Evolutionary conservation across 2,113 vertebrate species (phyloP).

Genomic region (Smithornis capensis): DNA sequence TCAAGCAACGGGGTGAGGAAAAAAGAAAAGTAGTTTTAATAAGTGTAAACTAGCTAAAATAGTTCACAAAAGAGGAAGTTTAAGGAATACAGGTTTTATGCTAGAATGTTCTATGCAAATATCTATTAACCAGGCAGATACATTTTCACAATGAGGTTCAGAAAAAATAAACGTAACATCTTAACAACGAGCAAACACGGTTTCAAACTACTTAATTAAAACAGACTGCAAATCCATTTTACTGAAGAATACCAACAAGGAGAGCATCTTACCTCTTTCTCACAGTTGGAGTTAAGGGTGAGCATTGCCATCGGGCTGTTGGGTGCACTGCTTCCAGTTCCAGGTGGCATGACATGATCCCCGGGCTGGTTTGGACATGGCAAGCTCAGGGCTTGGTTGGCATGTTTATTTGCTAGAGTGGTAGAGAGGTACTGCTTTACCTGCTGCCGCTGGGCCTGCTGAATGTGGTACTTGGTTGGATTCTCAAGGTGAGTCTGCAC

Average conservation of each 20-base stretch:
- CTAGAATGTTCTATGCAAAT: neutral
- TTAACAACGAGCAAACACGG: neutral
- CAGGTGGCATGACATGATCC: slow-evolving; percentile 93
- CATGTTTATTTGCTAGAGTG: slow-evolving; percentile 90
- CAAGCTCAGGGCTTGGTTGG: slow-evolving; percentile 91
- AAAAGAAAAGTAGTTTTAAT: neutral
- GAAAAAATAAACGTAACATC: neutral
- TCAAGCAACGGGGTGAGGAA: neutral
- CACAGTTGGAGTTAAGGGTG: slow-evolving; percentile 90
- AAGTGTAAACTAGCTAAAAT: neutral
- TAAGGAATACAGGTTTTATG: neutral
- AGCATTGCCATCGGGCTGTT: slow-evolving; percentile 99
- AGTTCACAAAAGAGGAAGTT: neutral
- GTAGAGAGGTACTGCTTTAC: slow-evolving; percentile 97
- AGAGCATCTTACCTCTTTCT: slow-evolving; percentile 81
- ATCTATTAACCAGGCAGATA: neutral
- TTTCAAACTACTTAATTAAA: neutral
- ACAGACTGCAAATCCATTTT: neutral
- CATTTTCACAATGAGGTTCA: neutral
- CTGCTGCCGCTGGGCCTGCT: slow-evolving; percentile 95
- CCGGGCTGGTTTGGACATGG: slow-evolving; percentile 90
- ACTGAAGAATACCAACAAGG: accelerated
- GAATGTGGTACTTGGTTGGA: slow-evolving; percentile 94
- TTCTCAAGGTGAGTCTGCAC: slow-evolving; percentile 97
- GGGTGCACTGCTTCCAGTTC: slow-evolving; percentile 94